phyloP scores from a whole-genome alignment of 2,113 vertebrate species.

The Cricetomys ansorgei region DNA sequence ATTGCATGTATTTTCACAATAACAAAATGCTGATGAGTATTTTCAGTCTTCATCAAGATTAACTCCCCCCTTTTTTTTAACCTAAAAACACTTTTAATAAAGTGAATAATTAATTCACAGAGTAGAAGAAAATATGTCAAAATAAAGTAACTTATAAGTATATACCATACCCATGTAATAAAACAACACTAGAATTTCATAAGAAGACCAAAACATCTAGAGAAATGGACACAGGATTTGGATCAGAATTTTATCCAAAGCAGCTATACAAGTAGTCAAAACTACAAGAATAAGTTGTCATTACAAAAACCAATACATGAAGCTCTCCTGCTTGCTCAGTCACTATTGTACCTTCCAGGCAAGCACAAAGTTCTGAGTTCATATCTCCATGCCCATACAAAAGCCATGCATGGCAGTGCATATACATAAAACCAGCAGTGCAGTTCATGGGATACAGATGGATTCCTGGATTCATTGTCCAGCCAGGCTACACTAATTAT shows the following conservation, averaged over 20 bases:
- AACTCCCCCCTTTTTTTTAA: neutral
- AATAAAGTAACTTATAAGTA: neutral
- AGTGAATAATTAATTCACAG: neutral
- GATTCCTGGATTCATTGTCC: neutral
- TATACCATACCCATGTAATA: neutral
- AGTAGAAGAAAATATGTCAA: neutral
- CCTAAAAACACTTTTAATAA: neutral
- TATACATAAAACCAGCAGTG: neutral
- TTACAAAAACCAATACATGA: neutral
- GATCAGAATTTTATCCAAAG: neutral
- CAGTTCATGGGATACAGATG: neutral
- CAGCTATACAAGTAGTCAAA: neutral
- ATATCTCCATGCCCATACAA: neutral
- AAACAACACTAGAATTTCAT: neutral
- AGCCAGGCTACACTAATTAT: neutral
- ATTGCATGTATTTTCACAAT: neutral
- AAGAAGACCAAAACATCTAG: neutral
- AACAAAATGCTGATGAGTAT: neutral
- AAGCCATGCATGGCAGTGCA: neutral
- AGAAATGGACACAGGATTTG: neutral
- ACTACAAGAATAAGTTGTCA: neutral
- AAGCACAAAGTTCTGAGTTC: neutral
- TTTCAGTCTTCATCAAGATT: neutral
- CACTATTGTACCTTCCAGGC: too few relatives aligned
- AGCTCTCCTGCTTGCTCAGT: neutral